Evolutionary conservation across 2,113 vertebrate genomes (phyloP), one percentile per base, ranked within the genome.

Genomic region (Hyaena hyaena): DNA sequence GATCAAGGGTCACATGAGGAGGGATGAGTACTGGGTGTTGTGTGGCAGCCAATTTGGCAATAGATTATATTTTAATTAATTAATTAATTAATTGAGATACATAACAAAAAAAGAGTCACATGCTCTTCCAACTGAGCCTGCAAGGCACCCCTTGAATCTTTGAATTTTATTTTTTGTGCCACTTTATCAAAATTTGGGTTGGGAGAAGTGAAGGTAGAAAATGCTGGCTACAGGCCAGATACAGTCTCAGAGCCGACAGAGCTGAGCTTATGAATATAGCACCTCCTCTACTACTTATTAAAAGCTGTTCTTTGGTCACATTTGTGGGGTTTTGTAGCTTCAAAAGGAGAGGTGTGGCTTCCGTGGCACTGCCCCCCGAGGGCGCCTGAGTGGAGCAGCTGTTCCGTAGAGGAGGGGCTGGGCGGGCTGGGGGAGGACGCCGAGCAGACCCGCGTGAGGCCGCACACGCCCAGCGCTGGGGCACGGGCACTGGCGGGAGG

Each of bases 211-310:
- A 39, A 66, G 17, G 26, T 71, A 35, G 17, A 11, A 81, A 39
- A 50, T 35, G 35, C 21, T 43, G 16, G 26, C 0, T 10, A 17
- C 7, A 17, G 48, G 16, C 23, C 24, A 33, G 45, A 5, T 19
- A 1, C 0, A 11, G 21, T 2, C n/a, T 63, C 17, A 3, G 61
- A 23, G 35, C 2, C 4, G 12, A 5, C 43, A 0, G 0, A 1
- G 31, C 28, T 21, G n/a, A 6, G 28, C 74, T 53, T 19, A 0
- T 16, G 66, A 58, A 1, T 5, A 2, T 3, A 23, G 73, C 89
- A 11, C 33, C 4, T 4, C 6, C 4, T 10, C 5, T 33, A 14
- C 17, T 24, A 7, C 68, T 48, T 43, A 11, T 39, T 21, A 26
- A 39, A 31, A 19, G 35, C 17, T 10, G 35, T 33, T 63, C 33